Percentiles rank a stretch among this genome's conserved stretches.
These are phyloP conservation scores for Syngnathus scovelli DNA, from an alignment of 2,113 vertebrate species.

Conservation along the genomic window DNA sequence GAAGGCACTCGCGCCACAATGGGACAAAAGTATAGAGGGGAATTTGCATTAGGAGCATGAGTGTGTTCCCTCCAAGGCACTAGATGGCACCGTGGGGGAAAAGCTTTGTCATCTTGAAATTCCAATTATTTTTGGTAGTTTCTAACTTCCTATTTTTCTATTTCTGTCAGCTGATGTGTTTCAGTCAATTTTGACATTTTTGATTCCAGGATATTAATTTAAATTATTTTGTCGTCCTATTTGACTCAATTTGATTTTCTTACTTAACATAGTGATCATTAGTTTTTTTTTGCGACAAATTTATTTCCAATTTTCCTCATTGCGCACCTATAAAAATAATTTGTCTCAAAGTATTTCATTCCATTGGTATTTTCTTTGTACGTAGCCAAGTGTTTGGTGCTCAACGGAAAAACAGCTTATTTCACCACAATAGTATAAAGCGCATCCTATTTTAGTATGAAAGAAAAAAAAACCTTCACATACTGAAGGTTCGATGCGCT, in stretches of 20 bases:
- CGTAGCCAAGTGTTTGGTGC: not conserved
- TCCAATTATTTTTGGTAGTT: not conserved
- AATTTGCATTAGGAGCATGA: not conserved
- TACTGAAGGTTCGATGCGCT: constrained; percentile 15
- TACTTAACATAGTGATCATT: too few relatives aligned
- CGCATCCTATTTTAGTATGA: constrained; percentile 1
- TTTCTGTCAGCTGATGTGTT: not conserved
- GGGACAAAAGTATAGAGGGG: not conserved
- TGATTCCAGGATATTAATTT: not conserved
- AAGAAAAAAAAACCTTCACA: constrained; percentile 23
- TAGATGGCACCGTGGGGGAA: not conserved
- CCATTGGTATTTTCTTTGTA: not conserved
- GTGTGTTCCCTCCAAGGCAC: not conserved
- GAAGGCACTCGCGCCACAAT: not conserved
- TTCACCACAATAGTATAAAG: not conserved
- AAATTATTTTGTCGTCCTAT: too few relatives aligned
- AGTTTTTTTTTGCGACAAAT: too few relatives aligned
- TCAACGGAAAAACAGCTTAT: constrained; percentile 19
- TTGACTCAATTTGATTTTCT: too few relatives aligned
- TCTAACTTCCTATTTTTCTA: not conserved
- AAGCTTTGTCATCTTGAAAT: not conserved
- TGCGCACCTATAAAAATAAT: not conserved
- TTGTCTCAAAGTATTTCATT: not conserved
- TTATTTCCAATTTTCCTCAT: too few relatives aligned
- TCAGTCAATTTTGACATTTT: not conserved